Evolutionary conservation across 2,113 vertebrate genomes (phyloP).

Genomic region (Oncorhynchus kisutch): DNA sequence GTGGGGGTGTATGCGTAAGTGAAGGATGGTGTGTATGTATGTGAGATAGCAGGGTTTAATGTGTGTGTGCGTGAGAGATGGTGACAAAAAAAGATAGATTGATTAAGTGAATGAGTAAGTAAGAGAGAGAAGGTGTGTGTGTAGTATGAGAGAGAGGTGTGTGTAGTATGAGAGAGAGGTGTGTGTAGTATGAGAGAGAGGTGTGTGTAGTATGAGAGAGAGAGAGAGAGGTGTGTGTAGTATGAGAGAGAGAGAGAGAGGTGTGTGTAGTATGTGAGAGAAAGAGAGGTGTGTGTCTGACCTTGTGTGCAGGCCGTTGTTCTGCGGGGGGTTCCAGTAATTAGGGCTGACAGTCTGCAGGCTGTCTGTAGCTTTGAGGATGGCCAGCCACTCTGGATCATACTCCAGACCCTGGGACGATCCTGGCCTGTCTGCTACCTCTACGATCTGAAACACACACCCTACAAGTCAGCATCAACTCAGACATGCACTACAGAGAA

Average conservation of each 20-base stretch:
- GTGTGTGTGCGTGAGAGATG: too few relatives aligned
- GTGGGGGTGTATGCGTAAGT: not conserved
- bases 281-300: constrained; percentile 32
- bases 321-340: constrained; percentile 88
- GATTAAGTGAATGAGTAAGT: too few relatives aligned
- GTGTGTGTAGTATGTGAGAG: not conserved
- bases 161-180: not conserved
- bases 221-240: not conserved
- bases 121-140: not conserved
- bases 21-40: not conserved
- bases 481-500: not conserved
- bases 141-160: not conserved
- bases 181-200: not conserved
- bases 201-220: not conserved
- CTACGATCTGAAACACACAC: constrained; percentile 72
- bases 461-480: not conserved
- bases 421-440: constrained; percentile 83
- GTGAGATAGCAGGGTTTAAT: not conserved
- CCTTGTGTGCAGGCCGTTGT: constrained; percentile 87
- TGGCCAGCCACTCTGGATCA: constrained; percentile 91
- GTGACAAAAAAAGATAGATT: too few relatives aligned
- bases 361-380: constrained; percentile 85
- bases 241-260: not conserved
- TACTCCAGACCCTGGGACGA: constrained; percentile 86
- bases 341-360: constrained; percentile 79